phyloP scores from a whole-genome alignment of 92 coral and sea anemone species.

The Epizoanthus ramosus region DNA sequence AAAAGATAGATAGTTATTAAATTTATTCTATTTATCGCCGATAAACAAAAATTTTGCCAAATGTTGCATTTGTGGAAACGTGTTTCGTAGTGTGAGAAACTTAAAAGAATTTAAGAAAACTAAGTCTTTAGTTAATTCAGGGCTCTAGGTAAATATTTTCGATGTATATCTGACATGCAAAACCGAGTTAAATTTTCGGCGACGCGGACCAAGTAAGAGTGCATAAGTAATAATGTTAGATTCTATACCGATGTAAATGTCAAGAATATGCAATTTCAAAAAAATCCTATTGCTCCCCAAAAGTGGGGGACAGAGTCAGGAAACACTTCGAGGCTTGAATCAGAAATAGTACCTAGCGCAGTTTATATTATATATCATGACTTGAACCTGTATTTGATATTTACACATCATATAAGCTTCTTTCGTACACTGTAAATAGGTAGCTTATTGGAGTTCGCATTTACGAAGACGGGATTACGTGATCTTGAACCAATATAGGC shows the following conservation, averaged over 20 bases:
- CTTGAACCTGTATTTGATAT: not conserved
- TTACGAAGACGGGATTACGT: not conserved
- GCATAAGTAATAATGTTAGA: too few species aligned
- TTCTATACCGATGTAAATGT: too few species aligned
- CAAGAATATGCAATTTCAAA: too few species aligned
- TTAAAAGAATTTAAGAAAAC: not conserved
- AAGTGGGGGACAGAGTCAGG: too few species aligned
- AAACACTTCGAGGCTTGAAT: not conserved
- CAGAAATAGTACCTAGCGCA: not conserved
- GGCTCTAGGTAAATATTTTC: not conserved
- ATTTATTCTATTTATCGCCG: not conserved
- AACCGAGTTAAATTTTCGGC: too few species aligned
- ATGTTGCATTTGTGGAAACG: not conserved
- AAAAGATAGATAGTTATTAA: not conserved
- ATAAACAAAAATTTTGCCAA: not conserved
- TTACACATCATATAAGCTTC: constrained; percentile 20
- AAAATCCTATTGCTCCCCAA: too few species aligned
- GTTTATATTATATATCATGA: not conserved
- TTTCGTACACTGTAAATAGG: constrained; percentile 16
- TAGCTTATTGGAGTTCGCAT: not conserved
- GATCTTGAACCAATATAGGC: not conserved
- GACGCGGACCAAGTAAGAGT: too few species aligned
- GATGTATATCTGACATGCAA: too few species aligned
- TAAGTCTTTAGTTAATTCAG: not conserved
- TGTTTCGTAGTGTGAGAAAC: not conserved